Conservation (phyloP, 2,888 invertebrate genomes). For the Drepana falcataria region DNA sequence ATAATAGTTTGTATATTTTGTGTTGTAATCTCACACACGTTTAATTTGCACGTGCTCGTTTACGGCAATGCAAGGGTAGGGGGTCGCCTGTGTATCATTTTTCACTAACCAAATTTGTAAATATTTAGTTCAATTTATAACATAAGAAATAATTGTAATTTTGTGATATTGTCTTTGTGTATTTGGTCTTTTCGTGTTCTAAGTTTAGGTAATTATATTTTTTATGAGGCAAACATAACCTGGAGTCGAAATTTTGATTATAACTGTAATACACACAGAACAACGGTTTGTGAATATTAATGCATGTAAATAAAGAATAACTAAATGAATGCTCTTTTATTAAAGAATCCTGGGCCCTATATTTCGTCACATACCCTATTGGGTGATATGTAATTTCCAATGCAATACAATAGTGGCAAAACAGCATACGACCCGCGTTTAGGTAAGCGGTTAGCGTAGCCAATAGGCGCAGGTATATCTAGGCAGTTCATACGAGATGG, state of each 20-base stretch:
- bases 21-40: too few relatives aligned
- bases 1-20: too few relatives aligned
- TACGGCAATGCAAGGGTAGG: background rate
- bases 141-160: conserved; percentile 51
- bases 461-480: too few relatives aligned
- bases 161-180: conserved; percentile 57
- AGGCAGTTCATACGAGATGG: too few relatives aligned
- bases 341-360: background rate
- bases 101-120: conserved; percentile 52
- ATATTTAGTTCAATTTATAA: conserved; percentile 66
- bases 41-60: background rate
- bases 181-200: conserved; percentile 37
- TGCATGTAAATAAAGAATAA: conserved; percentile 41
- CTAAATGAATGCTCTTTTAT: background rate
- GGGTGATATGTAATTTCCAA: too few relatives aligned
- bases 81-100: background rate
- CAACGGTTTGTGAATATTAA: conserved; percentile 26
- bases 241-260: conserved; percentile 13
- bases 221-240: conserved; percentile 17
- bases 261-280: conserved; percentile 21
- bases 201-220: conserved; percentile 34
- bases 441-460: too few relatives aligned
- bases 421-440: too few relatives aligned
- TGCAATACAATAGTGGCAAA: too few relatives aligned
- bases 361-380: background rate